Conservation (phyloP, 2,797 vertebrate genomes). For the Erethizon dorsatum region DNA sequence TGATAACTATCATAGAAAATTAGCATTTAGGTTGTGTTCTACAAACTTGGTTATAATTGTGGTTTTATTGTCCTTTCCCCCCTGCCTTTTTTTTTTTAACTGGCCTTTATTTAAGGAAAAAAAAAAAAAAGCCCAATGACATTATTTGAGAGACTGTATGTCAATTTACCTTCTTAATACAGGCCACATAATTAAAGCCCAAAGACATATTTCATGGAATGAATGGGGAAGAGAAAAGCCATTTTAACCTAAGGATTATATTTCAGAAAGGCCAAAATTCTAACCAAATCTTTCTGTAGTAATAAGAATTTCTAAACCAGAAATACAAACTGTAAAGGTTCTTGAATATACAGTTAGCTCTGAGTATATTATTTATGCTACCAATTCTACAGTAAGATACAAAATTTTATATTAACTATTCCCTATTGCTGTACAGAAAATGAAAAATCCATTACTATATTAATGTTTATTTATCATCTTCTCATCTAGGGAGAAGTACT, state of each 20-base stretch:
- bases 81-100: background rate
- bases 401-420: constrained; percentile 3
- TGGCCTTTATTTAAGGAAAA: background rate
- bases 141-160: constrained; percentile 21
- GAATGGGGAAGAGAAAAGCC: background rate
- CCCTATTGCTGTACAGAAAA: constrained; percentile 17
- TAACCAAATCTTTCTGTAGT: background rate
- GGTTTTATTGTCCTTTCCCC: background rate
- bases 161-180: constrained; percentile 37
- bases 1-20: constrained; percentile 27
- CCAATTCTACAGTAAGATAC: background rate
- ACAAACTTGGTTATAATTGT: background rate
- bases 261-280: constrained; percentile 25
- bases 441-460: background rate
- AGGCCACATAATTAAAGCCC: constrained; percentile 43
- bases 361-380: background rate
- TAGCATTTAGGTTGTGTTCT: background rate
- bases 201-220: constrained; percentile 33
- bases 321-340: constrained; percentile 38
- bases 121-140: background rate
- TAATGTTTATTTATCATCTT: background rate
- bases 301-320: background rate
- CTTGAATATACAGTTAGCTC: constrained; percentile 1
- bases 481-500: background rate
- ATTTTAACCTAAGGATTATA: background rate